Conservation (phyloP, 2,113 vertebrate species). For the Neodon shergylaensis region DNA sequence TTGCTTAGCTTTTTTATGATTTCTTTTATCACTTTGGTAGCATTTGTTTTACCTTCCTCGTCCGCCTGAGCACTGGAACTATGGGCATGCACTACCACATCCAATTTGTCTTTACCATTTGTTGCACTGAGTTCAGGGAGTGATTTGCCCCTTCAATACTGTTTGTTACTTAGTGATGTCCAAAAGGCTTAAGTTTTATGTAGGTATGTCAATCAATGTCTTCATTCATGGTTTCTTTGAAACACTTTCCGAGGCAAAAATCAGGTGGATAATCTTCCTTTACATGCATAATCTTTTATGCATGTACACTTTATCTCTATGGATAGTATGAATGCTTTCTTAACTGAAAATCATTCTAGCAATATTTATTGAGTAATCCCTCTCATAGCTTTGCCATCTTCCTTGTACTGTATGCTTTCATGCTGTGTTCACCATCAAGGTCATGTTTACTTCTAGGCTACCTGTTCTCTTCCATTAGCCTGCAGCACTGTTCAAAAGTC, state of each 20-base stretch:
- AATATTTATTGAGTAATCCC: not conserved
- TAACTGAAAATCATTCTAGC: not conserved
- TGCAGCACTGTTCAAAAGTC: not conserved
- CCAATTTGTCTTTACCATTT: not conserved
- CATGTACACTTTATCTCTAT: conserved; percentile 2
- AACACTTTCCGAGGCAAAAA: not conserved
- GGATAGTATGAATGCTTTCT: not conserved
- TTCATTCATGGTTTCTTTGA: not conserved
- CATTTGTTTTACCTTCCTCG: not conserved
- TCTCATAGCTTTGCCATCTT: not conserved
- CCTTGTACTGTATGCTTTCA: not conserved
- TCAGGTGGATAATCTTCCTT: not conserved
- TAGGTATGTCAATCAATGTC: not conserved
- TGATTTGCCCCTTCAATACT: conserved; percentile 3
- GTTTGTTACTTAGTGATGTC: conserved; percentile 3
- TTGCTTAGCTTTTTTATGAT: conserved; percentile 10
- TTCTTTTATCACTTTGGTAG: not conserved
- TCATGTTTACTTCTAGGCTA: not conserved
- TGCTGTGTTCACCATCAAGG: not conserved
- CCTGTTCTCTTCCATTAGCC: not conserved
- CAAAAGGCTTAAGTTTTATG: not conserved
- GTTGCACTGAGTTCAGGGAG: not conserved
- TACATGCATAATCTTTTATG: not conserved
- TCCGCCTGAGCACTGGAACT: not conserved
- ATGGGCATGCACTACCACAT: not conserved